Conservation (phyloP, 1,140 invertebrate species). For the Bombus balteatus region DNA sequence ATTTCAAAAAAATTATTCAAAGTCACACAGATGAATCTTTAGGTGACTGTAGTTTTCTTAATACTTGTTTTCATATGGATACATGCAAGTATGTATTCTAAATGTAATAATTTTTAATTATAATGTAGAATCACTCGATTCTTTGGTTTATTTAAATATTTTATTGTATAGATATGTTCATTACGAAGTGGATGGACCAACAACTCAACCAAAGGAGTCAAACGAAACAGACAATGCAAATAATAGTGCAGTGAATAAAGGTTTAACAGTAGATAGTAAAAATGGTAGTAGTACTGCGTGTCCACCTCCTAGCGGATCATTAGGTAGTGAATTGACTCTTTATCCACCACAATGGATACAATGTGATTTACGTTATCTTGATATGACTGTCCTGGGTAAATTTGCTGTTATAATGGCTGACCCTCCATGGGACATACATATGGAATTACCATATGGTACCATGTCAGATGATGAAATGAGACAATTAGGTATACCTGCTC, state of each 20-base stretch:
- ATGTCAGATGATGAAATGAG: conserved; percentile 99
- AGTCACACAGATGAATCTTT: conserved; percentile 97
- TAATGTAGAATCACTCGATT: not conserved
- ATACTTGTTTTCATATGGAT: conserved; percentile 99
- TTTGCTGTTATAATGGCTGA: conserved; percentile 98
- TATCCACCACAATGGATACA: conserved; percentile 98
- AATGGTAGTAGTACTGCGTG: conserved; percentile 67
- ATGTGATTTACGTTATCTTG: conserved; percentile 96
- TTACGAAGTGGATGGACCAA: conserved; percentile 92
- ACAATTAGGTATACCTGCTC: conserved; percentile 89
- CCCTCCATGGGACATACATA: conserved; percentile 99
- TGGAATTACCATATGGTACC: conserved; percentile 99
- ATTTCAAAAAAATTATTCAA: conserved; percentile 99
- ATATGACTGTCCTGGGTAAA: conserved; percentile 97
- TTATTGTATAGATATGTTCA: conserved; percentile 91
- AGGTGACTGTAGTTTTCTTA: conserved; percentile 98
- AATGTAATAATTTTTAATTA: not conserved
- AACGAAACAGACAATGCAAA: conserved; percentile 63
- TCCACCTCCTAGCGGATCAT: conserved; percentile 60
- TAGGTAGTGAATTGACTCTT: conserved; percentile 83
- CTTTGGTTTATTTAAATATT: conserved; percentile 32
- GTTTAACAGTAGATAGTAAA: conserved; percentile 52
- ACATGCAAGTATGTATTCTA: conserved; percentile 91
- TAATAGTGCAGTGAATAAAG: conserved; percentile 48
- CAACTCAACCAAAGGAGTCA: conserved; percentile 80